A percentile compares a stretch with the other conserved stretches of the same genome.
These are phyloP conservation scores for Acanthis flammea DNA, from an alignment of 2,797 vertebrate genomes.

Conservation along the genomic window DNA sequence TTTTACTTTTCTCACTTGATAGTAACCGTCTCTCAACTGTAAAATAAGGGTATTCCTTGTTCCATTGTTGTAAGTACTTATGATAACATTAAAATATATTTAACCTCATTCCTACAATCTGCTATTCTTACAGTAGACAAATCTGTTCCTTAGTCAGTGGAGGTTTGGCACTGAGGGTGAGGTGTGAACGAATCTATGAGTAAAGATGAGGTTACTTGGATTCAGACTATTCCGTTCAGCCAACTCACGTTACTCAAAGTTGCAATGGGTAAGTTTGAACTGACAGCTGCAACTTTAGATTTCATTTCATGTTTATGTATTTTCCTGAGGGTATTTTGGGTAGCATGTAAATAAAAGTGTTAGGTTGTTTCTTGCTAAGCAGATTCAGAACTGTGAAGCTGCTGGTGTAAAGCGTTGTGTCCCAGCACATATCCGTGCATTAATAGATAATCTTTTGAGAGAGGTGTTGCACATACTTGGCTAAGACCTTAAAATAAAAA, in stretches of 20 bases:
- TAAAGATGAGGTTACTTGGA: constrained; percentile 2
- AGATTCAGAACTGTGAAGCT: constrained; percentile 4
- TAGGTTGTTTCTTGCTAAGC: constrained; percentile 22
- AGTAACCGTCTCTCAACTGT: not conserved
- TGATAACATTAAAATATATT: not conserved
- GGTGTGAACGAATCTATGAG: constrained; percentile 14
- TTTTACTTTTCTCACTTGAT: not conserved
- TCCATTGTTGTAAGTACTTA: not conserved
- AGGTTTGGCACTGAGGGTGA: constrained; percentile 20
- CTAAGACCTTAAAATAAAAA: constrained; percentile 8
- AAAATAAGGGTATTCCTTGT: not conserved
- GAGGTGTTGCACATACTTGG: not conserved
- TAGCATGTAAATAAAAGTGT: constrained; percentile 54
- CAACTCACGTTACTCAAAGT: constrained; percentile 10
- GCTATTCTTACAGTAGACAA: not conserved
- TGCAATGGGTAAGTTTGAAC: constrained; percentile 10
- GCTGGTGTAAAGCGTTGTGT: not conserved
- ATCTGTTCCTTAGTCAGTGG: constrained; percentile 5
- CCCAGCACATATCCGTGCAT: not conserved
- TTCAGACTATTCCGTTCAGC: constrained; percentile 11
- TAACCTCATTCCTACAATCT: constrained; percentile 4
- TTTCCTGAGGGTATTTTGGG: constrained; percentile 58
- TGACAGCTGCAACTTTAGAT: constrained; percentile 59
- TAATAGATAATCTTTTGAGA: not conserved
- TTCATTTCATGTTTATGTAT: constrained; percentile 62